Evolutionary conservation across 2,888 invertebrate genomes (phyloP).

Genomic region (Meiosimyza platycephala): DNA sequence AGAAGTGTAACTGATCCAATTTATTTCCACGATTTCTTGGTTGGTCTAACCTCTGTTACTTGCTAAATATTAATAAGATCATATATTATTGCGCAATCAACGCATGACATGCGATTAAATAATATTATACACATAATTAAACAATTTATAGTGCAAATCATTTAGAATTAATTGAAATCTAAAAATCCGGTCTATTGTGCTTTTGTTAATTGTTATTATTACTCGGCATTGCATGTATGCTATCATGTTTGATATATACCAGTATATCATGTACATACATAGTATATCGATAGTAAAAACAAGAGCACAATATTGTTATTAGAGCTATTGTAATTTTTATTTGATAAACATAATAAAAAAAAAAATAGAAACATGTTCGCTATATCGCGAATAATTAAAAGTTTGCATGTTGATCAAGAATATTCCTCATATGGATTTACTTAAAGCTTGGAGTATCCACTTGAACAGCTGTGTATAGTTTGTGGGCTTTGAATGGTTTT

Average conservation of each 20-base stretch:
- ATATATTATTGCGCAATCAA: not conserved
- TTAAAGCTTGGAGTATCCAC: too few species aligned
- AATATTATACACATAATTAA: not conserved
- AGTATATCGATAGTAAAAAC: not conserved
- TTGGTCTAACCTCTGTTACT: not conserved
- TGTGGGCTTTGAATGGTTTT: too few species aligned
- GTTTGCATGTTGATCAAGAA: too few species aligned
- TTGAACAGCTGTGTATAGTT: too few species aligned
- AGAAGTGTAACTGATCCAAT: not conserved
- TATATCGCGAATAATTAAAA: too few species aligned
- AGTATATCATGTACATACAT: not conserved
- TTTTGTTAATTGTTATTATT: too few species aligned
- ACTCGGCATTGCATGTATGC: not conserved
- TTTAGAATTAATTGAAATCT: not conserved
- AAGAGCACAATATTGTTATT: too few species aligned
- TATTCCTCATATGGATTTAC: too few species aligned
- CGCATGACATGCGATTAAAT: constrained; percentile 4
- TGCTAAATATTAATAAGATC: not conserved
- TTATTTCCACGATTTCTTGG: not conserved
- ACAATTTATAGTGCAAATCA: not conserved
- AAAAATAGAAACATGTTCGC: too few species aligned
- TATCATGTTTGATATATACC: not conserved
- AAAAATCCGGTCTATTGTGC: constrained; percentile 7
- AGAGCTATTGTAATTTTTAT: too few species aligned
- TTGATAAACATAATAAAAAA: too few species aligned